Evolutionary conservation across 92 coral and sea anemone species (phyloP), one percentile per base, ranked within the genome.

Genomic region (Epizoanthus rinbou): DNA sequence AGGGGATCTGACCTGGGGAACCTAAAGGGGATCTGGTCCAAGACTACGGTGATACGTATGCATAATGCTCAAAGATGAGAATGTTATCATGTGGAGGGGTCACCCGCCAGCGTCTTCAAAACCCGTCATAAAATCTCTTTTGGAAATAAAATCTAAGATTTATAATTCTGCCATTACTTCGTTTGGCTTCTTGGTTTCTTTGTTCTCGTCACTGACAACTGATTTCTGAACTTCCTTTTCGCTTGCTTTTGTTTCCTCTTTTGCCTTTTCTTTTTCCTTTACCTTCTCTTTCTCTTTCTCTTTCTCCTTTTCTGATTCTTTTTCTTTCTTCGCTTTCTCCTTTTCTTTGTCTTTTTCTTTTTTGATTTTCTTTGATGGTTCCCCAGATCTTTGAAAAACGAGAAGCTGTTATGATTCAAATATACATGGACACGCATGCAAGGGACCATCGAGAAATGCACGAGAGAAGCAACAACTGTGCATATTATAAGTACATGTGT

Each of bases 291-390:
- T 76, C 50, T 67, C 86, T 79, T 86, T 93, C 18, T 84, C 95
- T 56, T 89, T 60, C 33, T 83, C 37, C 57, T 45, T 79, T 13
- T 47, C 67, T 85, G 58, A 87, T 84, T 67, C 80, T 82, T 86
- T 87, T 54, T 92, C 96, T 66, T 90, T 90, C 65, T 92, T 81
- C 41, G 57, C 82, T 68, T 88, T 93, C 2, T 70, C 91, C 54
- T 91, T 89, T 41, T 87, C 86, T 60, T 91, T 91, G 35, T 91
- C 95, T 60, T 91, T 92, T 62, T 90, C 97, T 43, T 91, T 93
- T 76, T 91, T 93, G 10, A 83, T 91, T 33, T 84, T 89, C 69
- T 93, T 93, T 59, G 98, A 19, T 16, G 94, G 85, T 17, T 93
- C 98, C 25, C 84, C 90, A 64, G 98, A 86, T 73, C 94, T 90